Conservation (phyloP, 2,888 invertebrate genomes). For the Metellina segmentata region DNA sequence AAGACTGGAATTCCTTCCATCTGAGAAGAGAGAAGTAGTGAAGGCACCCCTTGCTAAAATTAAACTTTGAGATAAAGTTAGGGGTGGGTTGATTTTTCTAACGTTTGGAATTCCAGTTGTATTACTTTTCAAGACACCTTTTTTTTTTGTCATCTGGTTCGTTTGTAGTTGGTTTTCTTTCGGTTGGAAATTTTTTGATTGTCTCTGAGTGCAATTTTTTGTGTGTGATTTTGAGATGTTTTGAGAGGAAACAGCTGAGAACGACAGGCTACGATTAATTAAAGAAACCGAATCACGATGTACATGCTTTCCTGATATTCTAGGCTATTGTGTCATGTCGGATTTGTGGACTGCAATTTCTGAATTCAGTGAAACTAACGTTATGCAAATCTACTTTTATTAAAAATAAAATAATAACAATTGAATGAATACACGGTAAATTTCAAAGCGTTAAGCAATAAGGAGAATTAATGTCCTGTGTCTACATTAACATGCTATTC, state of each 20-base stretch:
- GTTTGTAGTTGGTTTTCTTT: neutral
- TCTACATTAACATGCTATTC: too few relatives aligned
- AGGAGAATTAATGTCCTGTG: too few relatives aligned
- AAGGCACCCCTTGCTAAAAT: neutral
- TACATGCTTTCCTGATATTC: too few relatives aligned
- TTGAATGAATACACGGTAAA: too few relatives aligned
- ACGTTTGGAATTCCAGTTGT: neutral
- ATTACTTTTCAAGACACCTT: neutral
- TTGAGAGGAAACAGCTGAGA: neutral
- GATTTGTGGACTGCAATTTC: too few relatives aligned
- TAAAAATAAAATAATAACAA: too few relatives aligned
- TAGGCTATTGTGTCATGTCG: too few relatives aligned
- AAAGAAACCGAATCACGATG: neutral
- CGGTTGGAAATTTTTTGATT: too few relatives aligned
- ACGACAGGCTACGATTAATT: neutral
- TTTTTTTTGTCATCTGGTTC: neutral
- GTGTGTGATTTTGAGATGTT: neutral
- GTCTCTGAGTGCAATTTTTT: neutral
- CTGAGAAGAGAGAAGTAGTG: neutral
- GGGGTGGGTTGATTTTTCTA: neutral
- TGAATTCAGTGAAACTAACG: too few relatives aligned
- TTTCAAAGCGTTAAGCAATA: too few relatives aligned
- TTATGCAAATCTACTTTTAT: too few relatives aligned
- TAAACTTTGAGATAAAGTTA: neutral
- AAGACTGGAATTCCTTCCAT: neutral